Evolutionary conservation across 2,113 vertebrate species (phyloP), one percentile per base, ranked within the genome.

Genomic region (Erpornis zantholeuca): DNA sequence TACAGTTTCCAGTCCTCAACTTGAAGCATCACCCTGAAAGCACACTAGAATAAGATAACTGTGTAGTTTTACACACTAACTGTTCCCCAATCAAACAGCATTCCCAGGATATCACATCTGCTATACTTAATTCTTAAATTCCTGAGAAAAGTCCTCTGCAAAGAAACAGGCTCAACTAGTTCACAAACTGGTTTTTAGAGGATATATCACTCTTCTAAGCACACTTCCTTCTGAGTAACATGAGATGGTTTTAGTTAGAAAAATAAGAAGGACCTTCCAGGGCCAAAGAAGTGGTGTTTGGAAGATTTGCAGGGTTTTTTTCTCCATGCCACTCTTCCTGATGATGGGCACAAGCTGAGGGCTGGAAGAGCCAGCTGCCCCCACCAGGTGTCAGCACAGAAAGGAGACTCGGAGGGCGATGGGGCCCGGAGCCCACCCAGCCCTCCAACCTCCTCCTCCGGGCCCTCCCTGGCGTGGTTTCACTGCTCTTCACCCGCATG

Each of bases 381-480:
- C 66, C 66, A 38, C 12, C 66, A 91, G 66, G 24, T 36, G 65
- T 82, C 60, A 78, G 59, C 54, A 33, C 45, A 57, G 80, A 71
- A 47, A 66, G 47, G 29, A 7, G 47, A 8, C 16, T 42, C 57
- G 0, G 2, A 19, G n/a, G 21, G 36, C 0, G 0, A 8, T 5
- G 23, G 12, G 5, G 11, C 35, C 20, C 54, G 22, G 24, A 21
- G 14, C 20, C 13, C 1, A 0, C 33, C 12, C 0, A 1, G 7
- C 7, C 4, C n/a, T 7, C 29, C 14, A 25, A 5, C 10, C 3
- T 0, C 13, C 29, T 76, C 57, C 50, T 38, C 36, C 1, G 1
- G 35, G 10, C 47, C n/a, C 25, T 59, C 9, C 47, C 33, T 0
- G 0, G 3, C 1, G 7, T 52, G 49, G 7, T 20, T 27, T 57